phyloP scores from a whole-genome alignment of 2,888 invertebrate genomes.

The Agrotis clavis region DNA sequence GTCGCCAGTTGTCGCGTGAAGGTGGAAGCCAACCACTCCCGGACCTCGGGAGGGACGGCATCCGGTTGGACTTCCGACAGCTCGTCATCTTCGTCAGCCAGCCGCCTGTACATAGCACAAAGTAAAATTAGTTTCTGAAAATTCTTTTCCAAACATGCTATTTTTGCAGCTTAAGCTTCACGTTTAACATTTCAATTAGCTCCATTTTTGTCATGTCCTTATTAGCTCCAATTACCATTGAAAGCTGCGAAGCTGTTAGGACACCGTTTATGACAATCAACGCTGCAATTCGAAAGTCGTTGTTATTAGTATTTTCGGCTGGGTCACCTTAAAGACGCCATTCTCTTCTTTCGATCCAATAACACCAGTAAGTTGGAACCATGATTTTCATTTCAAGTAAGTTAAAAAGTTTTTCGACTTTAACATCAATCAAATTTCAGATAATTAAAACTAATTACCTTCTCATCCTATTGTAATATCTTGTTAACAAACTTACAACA shows the following conservation, averaged over 20 bases:
- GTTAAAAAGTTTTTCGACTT: not conserved
- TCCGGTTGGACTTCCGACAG: slow-evolving; percentile 98
- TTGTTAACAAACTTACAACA: slow-evolving; percentile 50
- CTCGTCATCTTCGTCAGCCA: slow-evolving; percentile 98
- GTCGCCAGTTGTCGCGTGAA: slow-evolving; percentile 97
- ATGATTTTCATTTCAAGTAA: not conserved
- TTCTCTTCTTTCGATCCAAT: not conserved
- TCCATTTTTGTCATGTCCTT: slow-evolving; percentile 41
- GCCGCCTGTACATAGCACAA: slow-evolving; percentile 91
- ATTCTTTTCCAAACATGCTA: slow-evolving; percentile 37
- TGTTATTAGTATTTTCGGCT: not conserved
- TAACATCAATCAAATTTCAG: slow-evolving; percentile 33
- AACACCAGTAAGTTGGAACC: not conserved
- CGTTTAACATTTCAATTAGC: slow-evolving; percentile 40
- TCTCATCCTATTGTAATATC: slow-evolving; percentile 57
- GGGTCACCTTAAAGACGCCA: not conserved
- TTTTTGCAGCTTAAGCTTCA: slow-evolving; percentile 62
- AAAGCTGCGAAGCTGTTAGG: slow-evolving; percentile 73
- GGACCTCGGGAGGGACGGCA: slow-evolving; percentile 98
- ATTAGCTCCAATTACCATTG: slow-evolving; percentile 59
- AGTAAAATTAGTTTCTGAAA: slow-evolving; percentile 51
- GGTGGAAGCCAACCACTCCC: slow-evolving; percentile 99
- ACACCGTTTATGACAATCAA: slow-evolving; percentile 22
- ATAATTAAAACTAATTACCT: slow-evolving; percentile 63
- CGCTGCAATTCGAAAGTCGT: slow-evolving; percentile 21